Evolutionary conservation across 2,797 vertebrate genomes (phyloP), one percentile per base, ranked within the genome.

Genomic region (Spinus pinus): DNA sequence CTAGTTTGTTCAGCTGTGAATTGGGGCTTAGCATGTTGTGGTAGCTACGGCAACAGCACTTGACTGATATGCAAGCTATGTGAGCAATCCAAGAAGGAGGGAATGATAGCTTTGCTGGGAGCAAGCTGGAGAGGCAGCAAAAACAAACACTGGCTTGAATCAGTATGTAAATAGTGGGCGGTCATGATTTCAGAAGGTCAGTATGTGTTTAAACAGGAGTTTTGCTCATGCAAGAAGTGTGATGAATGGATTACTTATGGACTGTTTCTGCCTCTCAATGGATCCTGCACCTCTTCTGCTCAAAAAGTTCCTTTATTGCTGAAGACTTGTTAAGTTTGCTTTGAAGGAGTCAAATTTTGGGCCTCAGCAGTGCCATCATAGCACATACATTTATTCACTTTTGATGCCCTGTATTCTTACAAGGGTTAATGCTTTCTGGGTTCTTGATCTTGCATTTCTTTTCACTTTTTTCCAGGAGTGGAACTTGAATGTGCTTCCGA

Each of bases 131-230:
- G 75, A 66, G 93, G 37, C 20, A 10, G 82, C 60, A 53, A 81
- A 94, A 94, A 47, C 44, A 80, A 96, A 81, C 88, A 82, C 20
- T 62, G 67, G 35, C 79, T 84, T 2, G 3, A 27, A 82, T 80
- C 64, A 42, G 56, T 44, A 14, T 86, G 95, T 94, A 80, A 88
- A 93, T 10, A 85, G 42, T 13, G 66, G 60, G 6, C 35, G 81
- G 41, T 20, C 61, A 51, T 93, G 89, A 77, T 86, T 86, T 91
- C 95, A 93, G 84, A 42, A 75, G 81, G 21, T 86, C 31, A 94
- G 79, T 81, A 84, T 94, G 89, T 93, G 94, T 96, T 95, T 94
- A 93, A 82, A 92, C 85, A 91, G 71, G 73, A 50, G 70, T 42
- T 87, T 14, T 78, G 58, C 56, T 90, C 64, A 5, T 57, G 67